phyloP scores from a whole-genome alignment of 92 coral and sea anemone genomes.

The Epizoanthus scotinus region DNA sequence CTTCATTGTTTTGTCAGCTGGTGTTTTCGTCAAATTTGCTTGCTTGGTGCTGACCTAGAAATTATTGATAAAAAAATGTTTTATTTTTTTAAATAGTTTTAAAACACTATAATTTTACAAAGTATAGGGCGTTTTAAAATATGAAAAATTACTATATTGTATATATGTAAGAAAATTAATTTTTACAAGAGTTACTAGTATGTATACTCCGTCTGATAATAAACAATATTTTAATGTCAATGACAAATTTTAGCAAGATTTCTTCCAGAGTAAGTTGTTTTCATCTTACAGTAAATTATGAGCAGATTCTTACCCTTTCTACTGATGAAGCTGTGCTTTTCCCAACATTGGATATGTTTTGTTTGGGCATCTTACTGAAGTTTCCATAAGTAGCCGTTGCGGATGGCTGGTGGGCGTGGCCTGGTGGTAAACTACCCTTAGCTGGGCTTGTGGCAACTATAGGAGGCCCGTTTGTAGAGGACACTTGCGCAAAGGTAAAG shows the following conservation, averaged over 20 bases:
- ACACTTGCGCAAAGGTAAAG: conserved; percentile 12
- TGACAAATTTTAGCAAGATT: too few species aligned
- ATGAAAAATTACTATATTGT: too few species aligned
- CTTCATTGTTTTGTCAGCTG: conserved; percentile 72
- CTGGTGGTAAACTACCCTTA: conserved; percentile 26
- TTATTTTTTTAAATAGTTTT: too few species aligned
- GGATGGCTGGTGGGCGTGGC: conserved; percentile 9
- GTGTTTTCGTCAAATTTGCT: conserved; percentile 48
- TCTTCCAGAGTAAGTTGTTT: too few species aligned
- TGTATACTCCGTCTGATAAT: too few species aligned
- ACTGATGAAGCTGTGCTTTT: not conserved
- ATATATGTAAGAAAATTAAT: too few species aligned
- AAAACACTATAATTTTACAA: too few species aligned
- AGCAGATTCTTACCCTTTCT: conserved; percentile 1
- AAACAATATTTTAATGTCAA: too few species aligned
- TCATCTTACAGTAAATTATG: too few species aligned
- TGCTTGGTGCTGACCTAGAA: conserved; percentile 16
- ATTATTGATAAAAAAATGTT: not conserved
- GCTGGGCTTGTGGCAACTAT: conserved; percentile 6
- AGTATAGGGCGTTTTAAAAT: too few species aligned
- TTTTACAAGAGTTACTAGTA: too few species aligned
- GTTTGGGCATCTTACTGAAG: conserved; percentile 8
- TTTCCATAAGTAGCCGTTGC: not conserved
- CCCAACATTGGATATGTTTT: not conserved
- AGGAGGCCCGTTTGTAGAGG: conserved; percentile 16